Percentiles rank a stretch among this genome's conserved stretches.
Evolutionary conservation across 2,797 vertebrate genomes (phyloP).

Genomic region (Typhlichthys eigenmanni): DNA sequence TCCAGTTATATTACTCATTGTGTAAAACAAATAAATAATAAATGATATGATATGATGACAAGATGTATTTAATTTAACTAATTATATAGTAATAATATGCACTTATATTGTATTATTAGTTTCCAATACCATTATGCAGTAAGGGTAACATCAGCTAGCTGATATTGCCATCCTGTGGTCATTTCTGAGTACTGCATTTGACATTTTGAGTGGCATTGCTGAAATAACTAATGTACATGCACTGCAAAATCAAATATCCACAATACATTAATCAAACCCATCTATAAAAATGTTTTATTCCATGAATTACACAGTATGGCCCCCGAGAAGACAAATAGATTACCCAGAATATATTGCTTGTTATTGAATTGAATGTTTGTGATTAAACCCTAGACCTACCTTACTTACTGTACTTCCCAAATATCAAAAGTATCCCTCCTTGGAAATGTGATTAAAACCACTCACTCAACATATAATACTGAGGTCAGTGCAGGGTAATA

Average conservation of each 20-base stretch:
- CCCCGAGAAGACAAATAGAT: conserved; percentile 43
- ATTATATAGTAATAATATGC: no score
- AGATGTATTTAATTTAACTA: no score
- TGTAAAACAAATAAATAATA: no score
- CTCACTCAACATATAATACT: conserved; percentile 22
- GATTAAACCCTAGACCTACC: conserved; percentile 13
- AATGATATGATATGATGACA: no score
- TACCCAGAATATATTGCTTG: conserved; percentile 35
- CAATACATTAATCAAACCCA: conserved; percentile 26
- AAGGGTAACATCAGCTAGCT: background rate
- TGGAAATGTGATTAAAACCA: conserved; percentile 33
- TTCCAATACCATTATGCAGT: background rate
- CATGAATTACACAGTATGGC: conserved; percentile 65
- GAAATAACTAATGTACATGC: background rate
- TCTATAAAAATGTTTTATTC: conserved; percentile 76
- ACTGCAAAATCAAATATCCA: background rate
- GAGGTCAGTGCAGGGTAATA: conserved; percentile 27
- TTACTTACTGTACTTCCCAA: conserved; percentile 12
- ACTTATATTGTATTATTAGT: no score
- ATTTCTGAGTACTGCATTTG: background rate
- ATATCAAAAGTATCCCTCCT: conserved; percentile 37
- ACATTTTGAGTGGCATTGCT: background rate
- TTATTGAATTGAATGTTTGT: conserved; percentile 36
- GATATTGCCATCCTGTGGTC: conserved; percentile 53
- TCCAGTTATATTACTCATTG: background rate